phyloP scores from a whole-genome alignment of 2,888 invertebrate species.

The Kuschelorhynchus macadamiae region DNA sequence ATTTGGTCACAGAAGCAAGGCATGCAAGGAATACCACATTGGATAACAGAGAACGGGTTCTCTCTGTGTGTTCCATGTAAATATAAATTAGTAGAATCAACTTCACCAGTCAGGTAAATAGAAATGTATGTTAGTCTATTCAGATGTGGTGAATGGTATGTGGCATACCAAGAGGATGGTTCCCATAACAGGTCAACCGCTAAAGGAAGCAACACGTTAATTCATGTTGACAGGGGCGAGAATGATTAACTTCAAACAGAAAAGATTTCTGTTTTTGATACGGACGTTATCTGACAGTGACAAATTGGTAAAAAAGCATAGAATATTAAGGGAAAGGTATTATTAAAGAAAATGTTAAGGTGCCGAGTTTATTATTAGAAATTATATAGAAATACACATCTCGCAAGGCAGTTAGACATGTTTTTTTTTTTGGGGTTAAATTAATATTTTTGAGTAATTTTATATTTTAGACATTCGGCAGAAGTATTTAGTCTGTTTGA shows the following conservation, averaged over 20 bases:
- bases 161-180: conserved; percentile 28
- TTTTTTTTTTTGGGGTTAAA: no score
- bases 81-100: conserved; percentile 52
- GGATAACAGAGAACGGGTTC: conserved; percentile 47
- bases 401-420: no score
- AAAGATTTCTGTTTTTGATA: conserved; percentile 2
- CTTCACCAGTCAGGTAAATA: conserved; percentile 47
- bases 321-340: no score
- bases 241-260: conserved; percentile 37
- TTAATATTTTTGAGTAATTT: no score
- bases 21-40: conserved; percentile 9
- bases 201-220: conserved; percentile 29
- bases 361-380: no score
- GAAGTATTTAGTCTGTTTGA: no score
- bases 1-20: conserved; percentile 40
- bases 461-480: no score
- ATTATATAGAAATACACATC: no score
- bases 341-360: no score
- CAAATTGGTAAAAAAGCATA: neutral
- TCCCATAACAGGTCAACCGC: conserved; percentile 45
- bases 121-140: conserved; percentile 52
- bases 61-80: conserved; percentile 41
- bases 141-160: conserved; percentile 44
- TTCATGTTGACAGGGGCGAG: conserved; percentile 33
- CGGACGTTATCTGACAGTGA: conserved; percentile 7